phyloP scores from a whole-genome alignment of 2,888 invertebrate genomes.

The Eupithecia insigniata region DNA sequence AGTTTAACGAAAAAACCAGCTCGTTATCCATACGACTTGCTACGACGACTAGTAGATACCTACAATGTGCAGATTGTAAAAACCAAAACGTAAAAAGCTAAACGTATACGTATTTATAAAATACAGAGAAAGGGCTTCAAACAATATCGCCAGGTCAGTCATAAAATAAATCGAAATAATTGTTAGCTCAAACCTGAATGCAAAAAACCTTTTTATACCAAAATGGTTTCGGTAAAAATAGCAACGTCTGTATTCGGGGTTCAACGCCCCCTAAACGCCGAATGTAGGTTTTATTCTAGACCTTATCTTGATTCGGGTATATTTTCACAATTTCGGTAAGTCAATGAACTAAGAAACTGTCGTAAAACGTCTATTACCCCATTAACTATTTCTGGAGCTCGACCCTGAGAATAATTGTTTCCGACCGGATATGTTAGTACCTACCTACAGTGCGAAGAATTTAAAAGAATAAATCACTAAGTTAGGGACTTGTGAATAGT shows the following conservation, averaged over 20 bases:
- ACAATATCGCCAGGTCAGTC: constrained; percentile 10
- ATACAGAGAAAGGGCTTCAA: constrained; percentile 4
- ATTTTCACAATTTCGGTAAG: neutral
- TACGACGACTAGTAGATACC: neutral
- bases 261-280: constrained; percentile 3
- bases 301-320: neutral
- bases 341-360: constrained; percentile 3
- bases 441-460: neutral
- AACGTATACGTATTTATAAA: neutral
- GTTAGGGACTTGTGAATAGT: constrained; percentile 7
- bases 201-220: constrained; percentile 23
- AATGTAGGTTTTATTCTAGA: constrained; percentile 3
- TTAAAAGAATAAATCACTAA: neutral
- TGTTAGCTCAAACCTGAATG: constrained; percentile 9
- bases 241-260: constrained; percentile 12
- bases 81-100: neutral
- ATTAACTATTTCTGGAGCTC: constrained; percentile 8
- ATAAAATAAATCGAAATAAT: constrained; percentile 14
- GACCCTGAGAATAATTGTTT: constrained; percentile 11
- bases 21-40: neutral
- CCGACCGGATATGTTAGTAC: neutral
- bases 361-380: constrained; percentile 3
- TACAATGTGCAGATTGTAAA: neutral
- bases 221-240: constrained; percentile 20
- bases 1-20: neutral